These are phyloP conservation scores for Plutella xylostella DNA, from an alignment of 2,888 invertebrate species.

Conservation along the genomic window DNA sequence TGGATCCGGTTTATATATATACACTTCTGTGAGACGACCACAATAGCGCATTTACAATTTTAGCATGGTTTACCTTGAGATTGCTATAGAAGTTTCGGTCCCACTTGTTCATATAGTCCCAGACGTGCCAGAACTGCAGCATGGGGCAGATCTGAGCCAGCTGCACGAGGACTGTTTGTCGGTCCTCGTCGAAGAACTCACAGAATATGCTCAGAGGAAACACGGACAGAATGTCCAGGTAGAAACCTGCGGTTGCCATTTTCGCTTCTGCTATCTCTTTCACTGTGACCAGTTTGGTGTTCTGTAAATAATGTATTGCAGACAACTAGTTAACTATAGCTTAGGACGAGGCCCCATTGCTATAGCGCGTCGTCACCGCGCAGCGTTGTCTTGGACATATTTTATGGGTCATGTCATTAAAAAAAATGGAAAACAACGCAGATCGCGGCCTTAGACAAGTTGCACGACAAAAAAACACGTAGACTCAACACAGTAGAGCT, in stretches of 20 bases:
- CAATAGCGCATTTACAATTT: too few relatives aligned
- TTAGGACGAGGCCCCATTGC: too few relatives aligned
- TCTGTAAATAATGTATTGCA: too few relatives aligned
- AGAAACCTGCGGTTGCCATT: slow-evolving; percentile 52
- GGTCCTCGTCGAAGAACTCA: slow-evolving; percentile 41
- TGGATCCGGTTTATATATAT: too few relatives aligned
- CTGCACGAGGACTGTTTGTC: slow-evolving; percentile 35
- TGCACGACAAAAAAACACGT: too few relatives aligned
- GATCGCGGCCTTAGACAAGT: neutral
- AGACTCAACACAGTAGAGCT: too few relatives aligned
- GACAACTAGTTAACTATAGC: too few relatives aligned
- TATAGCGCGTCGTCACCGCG: too few relatives aligned
- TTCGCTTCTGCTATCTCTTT: slow-evolving; percentile 54
- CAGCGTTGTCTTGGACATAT: too few relatives aligned
- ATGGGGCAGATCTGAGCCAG: slow-evolving; percentile 39
- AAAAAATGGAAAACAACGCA: too few relatives aligned
- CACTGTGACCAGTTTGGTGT: slow-evolving; percentile 40
- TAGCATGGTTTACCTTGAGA: slow-evolving; percentile 43
- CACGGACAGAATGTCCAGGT: slow-evolving; percentile 52
- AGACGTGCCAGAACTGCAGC: slow-evolving; percentile 57
- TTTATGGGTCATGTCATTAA: too few relatives aligned
- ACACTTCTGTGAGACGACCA: too few relatives aligned
- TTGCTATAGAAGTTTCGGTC: slow-evolving; percentile 37
- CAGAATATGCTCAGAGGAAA: slow-evolving; percentile 53
- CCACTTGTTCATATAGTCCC: slow-evolving; percentile 48